Evolutionary conservation across 2,888 invertebrate species (phyloP).

Genomic region (Sinopyrophorus schimmeli): DNA sequence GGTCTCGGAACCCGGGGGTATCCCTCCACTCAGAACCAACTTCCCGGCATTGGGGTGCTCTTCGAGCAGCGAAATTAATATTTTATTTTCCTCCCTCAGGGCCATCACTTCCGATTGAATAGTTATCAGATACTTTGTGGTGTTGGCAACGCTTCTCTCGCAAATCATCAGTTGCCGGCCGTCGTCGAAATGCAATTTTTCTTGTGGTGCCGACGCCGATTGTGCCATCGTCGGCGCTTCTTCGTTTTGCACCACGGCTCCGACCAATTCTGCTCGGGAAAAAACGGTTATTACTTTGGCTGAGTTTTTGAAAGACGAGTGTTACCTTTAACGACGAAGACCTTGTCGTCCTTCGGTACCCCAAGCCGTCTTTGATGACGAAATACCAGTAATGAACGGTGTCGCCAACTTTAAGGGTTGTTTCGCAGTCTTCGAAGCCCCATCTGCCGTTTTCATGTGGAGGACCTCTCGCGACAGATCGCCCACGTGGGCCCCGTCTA

Average conservation of each 20-base stretch:
- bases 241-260: too few species aligned
- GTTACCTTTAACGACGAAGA: slow-evolving; percentile 38
- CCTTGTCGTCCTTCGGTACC: too few species aligned
- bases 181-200: too few species aligned
- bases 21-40: slow-evolving; percentile 36
- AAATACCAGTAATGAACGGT: slow-evolving; percentile 51
- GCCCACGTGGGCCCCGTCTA: slow-evolving; percentile 46
- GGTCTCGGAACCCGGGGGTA: slow-evolving; percentile 34
- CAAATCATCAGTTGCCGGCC: background rate
- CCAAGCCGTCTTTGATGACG: slow-evolving; percentile 46
- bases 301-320: too few species aligned
- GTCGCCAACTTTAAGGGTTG: slow-evolving; percentile 45
- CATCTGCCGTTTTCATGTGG: slow-evolving; percentile 40
- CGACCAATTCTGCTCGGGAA: background rate
- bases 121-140: slow-evolving; percentile 32
- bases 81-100: slow-evolving; percentile 27
- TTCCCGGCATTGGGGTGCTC: slow-evolving; percentile 32
- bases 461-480: slow-evolving; percentile 45
- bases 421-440: slow-evolving; percentile 44
- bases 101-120: slow-evolving; percentile 34
- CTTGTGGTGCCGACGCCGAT: too few species aligned
- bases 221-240: too few species aligned
- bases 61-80: slow-evolving; percentile 31
- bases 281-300: too few species aligned
- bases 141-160: slow-evolving; percentile 26